Evolutionary conservation across 2,113 vertebrate species (phyloP).

Genomic region (Puffinus mauretanicus): DNA sequence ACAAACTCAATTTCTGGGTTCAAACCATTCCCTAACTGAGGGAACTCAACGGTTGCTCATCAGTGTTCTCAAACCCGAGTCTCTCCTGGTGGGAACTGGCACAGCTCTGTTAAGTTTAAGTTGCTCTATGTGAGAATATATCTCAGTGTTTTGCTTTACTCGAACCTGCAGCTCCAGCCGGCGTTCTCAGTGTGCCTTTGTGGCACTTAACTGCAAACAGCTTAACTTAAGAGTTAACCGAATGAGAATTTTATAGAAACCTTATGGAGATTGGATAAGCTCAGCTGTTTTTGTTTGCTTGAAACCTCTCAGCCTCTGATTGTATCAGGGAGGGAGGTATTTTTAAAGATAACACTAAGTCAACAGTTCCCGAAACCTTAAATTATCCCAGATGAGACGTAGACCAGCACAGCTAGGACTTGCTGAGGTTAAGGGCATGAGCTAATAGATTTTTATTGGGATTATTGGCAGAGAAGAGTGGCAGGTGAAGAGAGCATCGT

Average conservation of each 20-base stretch:
- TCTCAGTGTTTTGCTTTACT: background rate
- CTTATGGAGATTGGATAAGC: background rate
- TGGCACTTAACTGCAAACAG: background rate
- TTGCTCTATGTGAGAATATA: background rate
- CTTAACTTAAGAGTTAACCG: background rate
- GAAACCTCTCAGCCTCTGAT: background rate
- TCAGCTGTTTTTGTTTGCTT: slow-evolving; percentile 1
- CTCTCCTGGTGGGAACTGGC: background rate
- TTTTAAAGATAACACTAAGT: slow-evolving; percentile 19
- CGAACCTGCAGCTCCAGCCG: background rate
- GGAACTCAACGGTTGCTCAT: background rate
- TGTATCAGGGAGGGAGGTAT: background rate
- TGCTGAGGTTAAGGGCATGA: slow-evolving; percentile 34
- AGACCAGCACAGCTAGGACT: background rate
- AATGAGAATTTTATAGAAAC: background rate
- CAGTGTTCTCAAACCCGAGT: background rate
- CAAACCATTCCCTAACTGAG: background rate
- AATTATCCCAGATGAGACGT: background rate
- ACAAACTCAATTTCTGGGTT: background rate
- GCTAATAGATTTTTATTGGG: slow-evolving; percentile 19
- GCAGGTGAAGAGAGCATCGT: slow-evolving; percentile 15
- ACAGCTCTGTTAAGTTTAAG: background rate
- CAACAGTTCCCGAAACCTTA: slow-evolving; percentile 14
- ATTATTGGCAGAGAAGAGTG: slow-evolving; percentile 20
- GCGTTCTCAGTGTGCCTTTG: background rate